phyloP scores from a whole-genome alignment of 1,140 invertebrate genomes.

The Bombyx mandarina region DNA sequence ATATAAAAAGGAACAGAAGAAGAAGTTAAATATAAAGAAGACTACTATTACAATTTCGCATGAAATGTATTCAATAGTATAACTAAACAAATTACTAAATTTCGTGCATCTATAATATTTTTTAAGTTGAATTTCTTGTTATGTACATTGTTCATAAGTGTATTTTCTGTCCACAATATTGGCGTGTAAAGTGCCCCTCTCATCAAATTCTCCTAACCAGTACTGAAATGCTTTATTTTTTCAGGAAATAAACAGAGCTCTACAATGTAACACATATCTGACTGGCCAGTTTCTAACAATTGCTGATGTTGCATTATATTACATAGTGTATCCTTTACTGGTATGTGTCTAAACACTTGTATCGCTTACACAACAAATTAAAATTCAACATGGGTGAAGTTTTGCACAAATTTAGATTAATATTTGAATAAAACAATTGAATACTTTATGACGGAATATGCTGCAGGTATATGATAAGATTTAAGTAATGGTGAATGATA shows the following conservation, averaged over 20 bases:
- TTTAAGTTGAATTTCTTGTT: background rate
- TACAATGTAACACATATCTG: conserved; percentile 47
- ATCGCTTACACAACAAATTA: background rate
- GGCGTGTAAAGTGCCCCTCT: background rate
- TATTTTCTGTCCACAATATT: background rate
- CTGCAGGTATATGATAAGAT: too few relatives aligned
- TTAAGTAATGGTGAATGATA: too few relatives aligned
- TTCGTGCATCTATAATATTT: too few relatives aligned
- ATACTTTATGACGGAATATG: too few relatives aligned
- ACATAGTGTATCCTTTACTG: conserved; percentile 48
- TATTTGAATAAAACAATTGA: background rate
- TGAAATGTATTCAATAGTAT: too few relatives aligned
- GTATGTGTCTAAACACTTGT: conserved; percentile 32
- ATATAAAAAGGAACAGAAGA: too few relatives aligned
- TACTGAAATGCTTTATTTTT: conserved; percentile 17
- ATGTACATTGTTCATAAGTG: background rate
- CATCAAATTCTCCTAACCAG: too few relatives aligned
- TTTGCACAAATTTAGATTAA: background rate
- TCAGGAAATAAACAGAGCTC: conserved; percentile 48
- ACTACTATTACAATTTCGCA: too few relatives aligned
- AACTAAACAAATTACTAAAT: too few relatives aligned
- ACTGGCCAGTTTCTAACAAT: conserved; percentile 45
- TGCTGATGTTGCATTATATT: conserved; percentile 46
- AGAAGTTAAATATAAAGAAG: too few relatives aligned
- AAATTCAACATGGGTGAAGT: background rate